These are phyloP conservation scores for Lasioglossum calceatum DNA, from an alignment of 2,888 invertebrate species.

Conservation along the genomic window DNA sequence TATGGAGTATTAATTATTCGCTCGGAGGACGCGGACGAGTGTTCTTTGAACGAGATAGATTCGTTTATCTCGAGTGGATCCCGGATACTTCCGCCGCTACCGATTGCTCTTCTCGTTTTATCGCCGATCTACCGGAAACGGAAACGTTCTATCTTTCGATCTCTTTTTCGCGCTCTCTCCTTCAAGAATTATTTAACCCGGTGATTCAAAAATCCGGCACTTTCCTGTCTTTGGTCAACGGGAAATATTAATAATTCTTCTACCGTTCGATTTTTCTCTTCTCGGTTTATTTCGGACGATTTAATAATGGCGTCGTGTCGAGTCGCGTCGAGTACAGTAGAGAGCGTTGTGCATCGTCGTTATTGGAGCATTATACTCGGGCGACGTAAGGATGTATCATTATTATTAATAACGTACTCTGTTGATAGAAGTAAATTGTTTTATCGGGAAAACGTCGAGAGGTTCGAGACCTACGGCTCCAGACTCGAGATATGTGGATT, in stretches of 20 bases:
- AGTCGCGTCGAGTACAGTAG: background rate
- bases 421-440: background rate
- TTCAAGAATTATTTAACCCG: background rate
- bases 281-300: background rate
- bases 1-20: constrained; percentile 26
- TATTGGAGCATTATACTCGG: background rate
- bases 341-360: background rate
- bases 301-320: background rate
- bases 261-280: background rate
- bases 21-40: background rate
- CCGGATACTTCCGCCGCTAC: background rate
- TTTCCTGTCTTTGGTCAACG: background rate
- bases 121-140: background rate
- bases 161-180: background rate
- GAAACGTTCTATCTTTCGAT: background rate
- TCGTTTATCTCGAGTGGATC: background rate
- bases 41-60: background rate
- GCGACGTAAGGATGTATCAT: background rate
- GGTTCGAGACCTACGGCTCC: background rate
- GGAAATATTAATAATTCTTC: background rate
- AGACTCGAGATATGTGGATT: background rate
- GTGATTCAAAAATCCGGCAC: background rate
- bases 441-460: background rate
- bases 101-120: background rate
- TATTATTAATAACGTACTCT: background rate